Conservation (phyloP, 1,140 invertebrate genomes). For the Brachionus paranguensis region DNA sequence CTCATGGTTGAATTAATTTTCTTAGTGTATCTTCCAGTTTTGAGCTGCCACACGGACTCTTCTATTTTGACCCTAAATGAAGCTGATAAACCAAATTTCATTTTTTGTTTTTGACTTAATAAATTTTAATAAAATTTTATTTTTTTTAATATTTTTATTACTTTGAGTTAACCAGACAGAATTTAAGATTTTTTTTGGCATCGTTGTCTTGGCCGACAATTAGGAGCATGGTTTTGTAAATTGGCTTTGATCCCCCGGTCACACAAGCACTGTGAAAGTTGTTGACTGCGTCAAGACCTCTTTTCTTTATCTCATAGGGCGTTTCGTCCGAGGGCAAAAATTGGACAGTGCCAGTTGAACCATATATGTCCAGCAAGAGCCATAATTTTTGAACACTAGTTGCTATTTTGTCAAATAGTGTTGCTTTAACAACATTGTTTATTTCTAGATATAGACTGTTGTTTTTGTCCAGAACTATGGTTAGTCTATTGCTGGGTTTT, state of each 20-base stretch:
- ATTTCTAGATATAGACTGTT: slow-evolving; percentile 54
- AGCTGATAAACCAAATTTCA: neutral
- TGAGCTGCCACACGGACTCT: neutral
- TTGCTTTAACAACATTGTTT: slow-evolving; percentile 53
- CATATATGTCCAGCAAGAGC: slow-evolving; percentile 54
- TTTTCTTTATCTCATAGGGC: slow-evolving; percentile 53
- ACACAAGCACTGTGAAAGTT: slow-evolving; percentile 53
- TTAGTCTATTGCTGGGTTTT: slow-evolving; percentile 46
- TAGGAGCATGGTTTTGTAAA: slow-evolving; percentile 49
- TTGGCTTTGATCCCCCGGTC: slow-evolving; percentile 48
- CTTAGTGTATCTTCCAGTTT: neutral
- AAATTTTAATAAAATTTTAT: neutral
- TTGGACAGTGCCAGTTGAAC: slow-evolving; percentile 40
- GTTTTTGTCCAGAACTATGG: slow-evolving; percentile 48
- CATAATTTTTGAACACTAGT: slow-evolving; percentile 45
- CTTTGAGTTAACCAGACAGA: neutral
- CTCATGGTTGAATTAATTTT: neutral
- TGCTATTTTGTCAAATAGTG: slow-evolving; percentile 48
- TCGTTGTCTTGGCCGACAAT: slow-evolving; percentile 43
- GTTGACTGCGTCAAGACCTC: slow-evolving; percentile 52
- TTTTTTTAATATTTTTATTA: neutral
- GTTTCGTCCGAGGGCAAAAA: slow-evolving; percentile 42
- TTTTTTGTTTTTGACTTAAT: neutral
- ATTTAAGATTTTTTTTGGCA: slow-evolving; percentile 38
- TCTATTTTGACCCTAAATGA: slow-evolving; percentile 1